Conservation (phyloP, 2,797 vertebrate species). For the Aphelocoma californica region DNA sequence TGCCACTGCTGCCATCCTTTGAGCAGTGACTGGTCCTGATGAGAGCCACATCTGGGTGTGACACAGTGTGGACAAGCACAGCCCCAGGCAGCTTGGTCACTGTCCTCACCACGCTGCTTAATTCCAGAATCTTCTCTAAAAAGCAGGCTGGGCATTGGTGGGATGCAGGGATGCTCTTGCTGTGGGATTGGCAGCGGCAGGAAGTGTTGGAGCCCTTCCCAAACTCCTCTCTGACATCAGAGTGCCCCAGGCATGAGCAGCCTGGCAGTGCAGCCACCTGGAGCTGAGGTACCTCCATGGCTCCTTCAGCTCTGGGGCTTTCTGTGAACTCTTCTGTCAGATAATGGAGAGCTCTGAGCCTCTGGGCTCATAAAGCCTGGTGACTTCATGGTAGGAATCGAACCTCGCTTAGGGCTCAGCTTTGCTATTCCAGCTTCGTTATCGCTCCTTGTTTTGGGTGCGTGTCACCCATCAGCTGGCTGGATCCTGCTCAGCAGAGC, state of each 20-base stretch:
- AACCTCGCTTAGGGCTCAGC: background rate
- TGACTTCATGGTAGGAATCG: background rate
- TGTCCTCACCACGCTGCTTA: background rate
- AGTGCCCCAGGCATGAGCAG: background rate
- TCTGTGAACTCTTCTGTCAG: background rate
- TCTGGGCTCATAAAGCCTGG: background rate
- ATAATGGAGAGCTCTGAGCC: background rate
- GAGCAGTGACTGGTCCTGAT: background rate
- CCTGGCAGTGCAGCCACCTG: background rate
- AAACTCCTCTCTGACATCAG: background rate
- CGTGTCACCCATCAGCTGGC: background rate
- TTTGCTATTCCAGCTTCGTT: background rate
- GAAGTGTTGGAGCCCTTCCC: background rate
- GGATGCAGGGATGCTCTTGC: background rate
- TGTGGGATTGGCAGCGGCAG: background rate
- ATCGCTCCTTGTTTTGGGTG: background rate
- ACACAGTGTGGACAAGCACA: background rate
- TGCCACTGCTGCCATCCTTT: background rate
- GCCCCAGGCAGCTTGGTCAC: background rate
- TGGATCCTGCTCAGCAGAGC: background rate
- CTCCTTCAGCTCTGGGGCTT: background rate
- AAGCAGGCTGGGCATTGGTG: background rate
- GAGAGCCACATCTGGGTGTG: background rate
- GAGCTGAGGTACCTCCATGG: background rate
- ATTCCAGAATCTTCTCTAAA: background rate